Base-by-base conservation (phyloP, 2,113 vertebrate species). In the Australoheros scitulus region DNA sequence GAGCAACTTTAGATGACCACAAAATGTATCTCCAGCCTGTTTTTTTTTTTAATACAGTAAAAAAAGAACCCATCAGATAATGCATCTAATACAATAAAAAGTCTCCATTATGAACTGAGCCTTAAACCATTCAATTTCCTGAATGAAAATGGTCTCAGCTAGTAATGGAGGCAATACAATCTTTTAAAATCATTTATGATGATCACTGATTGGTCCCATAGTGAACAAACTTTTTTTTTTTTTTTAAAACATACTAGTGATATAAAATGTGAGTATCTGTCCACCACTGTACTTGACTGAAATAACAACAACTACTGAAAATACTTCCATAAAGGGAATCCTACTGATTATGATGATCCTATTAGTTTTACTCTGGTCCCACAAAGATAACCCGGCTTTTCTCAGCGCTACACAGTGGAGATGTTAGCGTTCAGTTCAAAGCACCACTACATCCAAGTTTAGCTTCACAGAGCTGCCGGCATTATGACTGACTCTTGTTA, bases 11-110 rank as follows among this genome's bases (percentile, higher is more conserved):
- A 22, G 29, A 58, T 36, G 43, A 70, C 56, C 4, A 7, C 76
- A 72, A 57, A 43, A 15, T 63, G 64, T 26, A 11, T 64, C 41
- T 65, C 17, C 14, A 36, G n/a, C 47, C 5, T 7, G 6, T 7
- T 7, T 34, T 32, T 68, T 34, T 60, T 61, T 34, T 64, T 7
- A 55, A 20, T 24, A 15, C 13, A 10, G 14, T 17, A 2, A 26
- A 47, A 68, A 7, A 15, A 29, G 41, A 50, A 50, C 43, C 24
- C 43, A 50, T 50, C 24, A 50, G 65, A 70, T 52, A 10, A 70
- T 50, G 24, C 65, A 50, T 70, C 10, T 70, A 70, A 70, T 32
- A 60, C 17, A 77, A 56, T 52, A 41, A 80, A 61, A 79, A 58
- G 26, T 76, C 61, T 52, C 3, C 43, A 70, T 70, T 52, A 52